Percentiles rank a stretch among this genome's conserved stretches.
phyloP scores from a whole-genome alignment of 2,113 vertebrate species.

The Condylura cristata region DNA sequence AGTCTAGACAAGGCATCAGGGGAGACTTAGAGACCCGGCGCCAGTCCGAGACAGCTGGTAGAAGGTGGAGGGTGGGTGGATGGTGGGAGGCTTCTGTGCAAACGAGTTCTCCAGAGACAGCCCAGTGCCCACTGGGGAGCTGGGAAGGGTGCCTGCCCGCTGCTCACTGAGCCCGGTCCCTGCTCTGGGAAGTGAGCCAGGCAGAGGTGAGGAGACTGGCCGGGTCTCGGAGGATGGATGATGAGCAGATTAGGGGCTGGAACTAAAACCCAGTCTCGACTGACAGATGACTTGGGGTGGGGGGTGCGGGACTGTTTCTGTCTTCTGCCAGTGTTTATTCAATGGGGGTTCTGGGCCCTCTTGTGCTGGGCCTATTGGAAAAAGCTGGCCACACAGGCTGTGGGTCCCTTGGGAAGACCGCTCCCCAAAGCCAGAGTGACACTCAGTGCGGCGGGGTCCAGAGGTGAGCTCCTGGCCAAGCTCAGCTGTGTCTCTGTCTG shows the following conservation, averaged over 20 bases:
- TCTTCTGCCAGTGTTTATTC: neutral
- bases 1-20: neutral
- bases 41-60: neutral
- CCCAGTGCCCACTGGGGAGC: no score
- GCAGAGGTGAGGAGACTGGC: neutral
- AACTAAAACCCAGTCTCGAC: neutral
- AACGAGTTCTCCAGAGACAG: neutral
- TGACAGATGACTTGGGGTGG: neutral
- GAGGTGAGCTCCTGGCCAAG: fast-evolving
- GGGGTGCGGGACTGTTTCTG: neutral
- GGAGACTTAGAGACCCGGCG: neutral
- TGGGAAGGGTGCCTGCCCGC: no score
- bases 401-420: neutral
- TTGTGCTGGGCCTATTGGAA: neutral
- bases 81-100: neutral
- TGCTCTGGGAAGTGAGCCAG: neutral
- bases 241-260: neutral
- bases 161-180: no score
- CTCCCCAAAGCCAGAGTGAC: neutral
- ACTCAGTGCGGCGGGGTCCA: fast-evolving
- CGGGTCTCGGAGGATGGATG: neutral
- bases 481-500: neutral
- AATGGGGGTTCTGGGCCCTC: neutral
- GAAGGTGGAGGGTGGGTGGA: neutral
- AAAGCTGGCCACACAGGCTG: neutral